phyloP scores from a whole-genome alignment of 2,888 invertebrate species.

The Acrobeloides nanus region DNA sequence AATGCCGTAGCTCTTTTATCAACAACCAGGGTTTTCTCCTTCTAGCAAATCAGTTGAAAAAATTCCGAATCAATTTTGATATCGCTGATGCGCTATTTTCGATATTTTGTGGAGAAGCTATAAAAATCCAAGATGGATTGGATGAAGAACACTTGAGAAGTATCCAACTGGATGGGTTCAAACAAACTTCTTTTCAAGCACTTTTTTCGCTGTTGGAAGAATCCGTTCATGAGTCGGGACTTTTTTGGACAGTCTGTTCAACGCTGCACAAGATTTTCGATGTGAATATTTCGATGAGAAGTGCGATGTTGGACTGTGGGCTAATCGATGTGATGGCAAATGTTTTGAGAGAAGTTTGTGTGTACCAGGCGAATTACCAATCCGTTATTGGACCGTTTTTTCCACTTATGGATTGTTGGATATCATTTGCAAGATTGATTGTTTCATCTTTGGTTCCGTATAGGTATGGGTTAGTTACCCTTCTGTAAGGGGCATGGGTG shows the following conservation, averaged over 20 bases:
- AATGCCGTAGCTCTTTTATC: conserved; percentile 31
- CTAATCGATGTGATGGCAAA: conserved; percentile 7
- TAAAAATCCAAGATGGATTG: conserved; percentile 39
- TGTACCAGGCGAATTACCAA: conserved; percentile 6
- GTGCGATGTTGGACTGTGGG: not conserved
- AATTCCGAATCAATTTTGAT: conserved; percentile 22
- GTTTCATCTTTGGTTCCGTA: conserved; percentile 27
- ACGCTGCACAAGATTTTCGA: conserved; percentile 31
- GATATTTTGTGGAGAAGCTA: conserved; percentile 40
- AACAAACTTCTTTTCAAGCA: conserved; percentile 33
- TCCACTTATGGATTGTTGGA: conserved; percentile 35
- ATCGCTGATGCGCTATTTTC: conserved; percentile 44
- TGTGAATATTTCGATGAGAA: not conserved
- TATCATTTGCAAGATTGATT: conserved; percentile 30
- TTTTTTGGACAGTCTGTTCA: conserved; percentile 45
- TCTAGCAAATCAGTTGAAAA: conserved; percentile 41
- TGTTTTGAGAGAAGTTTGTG: conserved; percentile 16
- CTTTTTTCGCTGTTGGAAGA: conserved; percentile 32
- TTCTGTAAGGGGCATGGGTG: too few species aligned
- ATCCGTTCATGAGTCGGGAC: conserved; percentile 29
- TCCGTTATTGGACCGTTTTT: conserved; percentile 18
- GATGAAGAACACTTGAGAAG: conserved; percentile 27
- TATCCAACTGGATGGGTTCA: conserved; percentile 32
- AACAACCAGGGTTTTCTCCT: conserved; percentile 38
- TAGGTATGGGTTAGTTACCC: conserved; percentile 19